Base-by-base conservation (phyloP, 2,888 invertebrate genomes). In the Ecdyonurus torrentis region DNA sequence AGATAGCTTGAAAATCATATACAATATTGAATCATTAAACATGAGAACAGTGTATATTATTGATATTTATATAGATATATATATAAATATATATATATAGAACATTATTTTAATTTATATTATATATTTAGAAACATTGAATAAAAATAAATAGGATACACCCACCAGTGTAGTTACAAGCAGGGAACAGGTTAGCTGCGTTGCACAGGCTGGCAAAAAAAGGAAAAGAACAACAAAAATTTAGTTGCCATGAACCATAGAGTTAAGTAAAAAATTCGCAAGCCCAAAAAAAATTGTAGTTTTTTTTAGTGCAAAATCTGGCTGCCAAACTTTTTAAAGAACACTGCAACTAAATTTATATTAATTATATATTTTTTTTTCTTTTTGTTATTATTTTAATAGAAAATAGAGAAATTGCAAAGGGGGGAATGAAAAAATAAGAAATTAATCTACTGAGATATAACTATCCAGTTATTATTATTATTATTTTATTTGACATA, bases 121-220 rank as follows among this genome's bases (percentile, higher is more conserved):
- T 10, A n/a, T 61, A n/a, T 23, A 63, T 19, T 19, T 23, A 23
- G 15, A n/a, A 37, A 60, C 52, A 25, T 53, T 60, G 52, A 52
- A 52, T 59, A 60, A 60, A 60, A 37, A 37, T 37, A 61, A 65
- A 63, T 63, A 64, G 64, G 55, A 61, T 61, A 65, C 64, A 66
- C 66, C 66, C 65, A 66, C 65, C 65, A 65, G 64, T 63, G 52
- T 61, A 52, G 65, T 63, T 61, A 64, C 66, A 66, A 66, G 66
- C 66, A 65, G 65, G 64, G 65, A 63, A 66, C 67, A 67, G 67
- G 67, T 67, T 67, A 67, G 66, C 67, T 67, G 67, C 64, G 64
- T 62, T 65, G 66, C 62, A 66, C 67, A 63, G 66, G 66, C 67
- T 67, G 66, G 37, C 37, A 37, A 37, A 63, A 63, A 62, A 63